These are phyloP conservation scores for Eupithecia insigniata DNA, from an alignment of 2,888 invertebrate species.

Conservation along the genomic window DNA sequence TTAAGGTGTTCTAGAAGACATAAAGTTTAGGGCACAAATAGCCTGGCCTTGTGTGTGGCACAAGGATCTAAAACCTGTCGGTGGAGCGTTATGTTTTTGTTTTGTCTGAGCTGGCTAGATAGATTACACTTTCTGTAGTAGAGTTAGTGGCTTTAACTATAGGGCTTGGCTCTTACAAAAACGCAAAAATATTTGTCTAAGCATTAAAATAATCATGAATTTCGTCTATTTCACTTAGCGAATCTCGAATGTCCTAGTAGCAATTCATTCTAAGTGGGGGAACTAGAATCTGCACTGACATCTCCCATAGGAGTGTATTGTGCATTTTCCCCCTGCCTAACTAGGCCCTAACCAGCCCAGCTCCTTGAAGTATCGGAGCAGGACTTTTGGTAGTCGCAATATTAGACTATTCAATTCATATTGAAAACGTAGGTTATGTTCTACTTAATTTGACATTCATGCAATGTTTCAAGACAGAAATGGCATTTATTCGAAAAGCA, in stretches of 20 bases:
- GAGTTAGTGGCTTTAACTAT: background rate
- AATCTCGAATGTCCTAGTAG: background rate
- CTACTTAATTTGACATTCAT: conserved; percentile 7
- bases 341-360: no score
- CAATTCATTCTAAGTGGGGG: no score
- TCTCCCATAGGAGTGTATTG: no score
- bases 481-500: conserved; percentile 34
- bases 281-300: no score
- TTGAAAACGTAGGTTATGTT: background rate
- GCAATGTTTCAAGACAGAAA: conserved; percentile 25
- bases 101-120: conserved; percentile 7
- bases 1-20: background rate
- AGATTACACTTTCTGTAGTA: background rate
- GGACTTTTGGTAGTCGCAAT: background rate
- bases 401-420: background rate
- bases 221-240: background rate
- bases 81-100: conserved; percentile 4
- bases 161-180: background rate
- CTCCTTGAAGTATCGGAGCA: background rate
- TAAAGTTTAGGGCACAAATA: conserved; percentile 12
- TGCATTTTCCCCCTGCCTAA: no score
- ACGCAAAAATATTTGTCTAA: background rate
- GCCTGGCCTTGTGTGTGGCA: conserved; percentile 16
- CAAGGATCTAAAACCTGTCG: conserved; percentile 16
- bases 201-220: background rate